Percentiles rank a stretch among this genome's conserved stretches.
Evolutionary conservation across 2,113 vertebrate species (phyloP).

Genomic region (Indicator maculatus): DNA sequence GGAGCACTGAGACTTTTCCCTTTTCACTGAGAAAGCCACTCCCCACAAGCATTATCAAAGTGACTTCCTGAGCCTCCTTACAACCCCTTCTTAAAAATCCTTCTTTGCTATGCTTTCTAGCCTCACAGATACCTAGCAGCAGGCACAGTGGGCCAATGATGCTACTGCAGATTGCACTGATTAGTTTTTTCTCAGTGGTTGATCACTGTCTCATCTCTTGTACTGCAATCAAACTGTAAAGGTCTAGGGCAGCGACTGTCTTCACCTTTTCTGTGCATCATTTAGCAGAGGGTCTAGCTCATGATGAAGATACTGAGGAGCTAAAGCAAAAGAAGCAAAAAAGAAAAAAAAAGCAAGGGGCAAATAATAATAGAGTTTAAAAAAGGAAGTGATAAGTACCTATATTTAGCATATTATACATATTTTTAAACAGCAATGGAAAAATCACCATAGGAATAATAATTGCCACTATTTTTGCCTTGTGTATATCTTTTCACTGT

Average conservation of each 20-base stretch:
- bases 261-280: neutral
- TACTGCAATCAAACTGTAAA: neutral
- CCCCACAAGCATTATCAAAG: neutral
- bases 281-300: neutral
- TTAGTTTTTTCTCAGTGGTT: neutral
- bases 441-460: neutral
- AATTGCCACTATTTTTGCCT: conserved; percentile 35
- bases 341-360: too few species aligned
- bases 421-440: conserved; percentile 16
- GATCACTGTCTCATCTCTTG: neutral
- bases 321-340: neutral
- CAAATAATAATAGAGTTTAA: neutral
- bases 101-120: neutral
- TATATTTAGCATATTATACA: neutral
- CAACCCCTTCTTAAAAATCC: neutral
- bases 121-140: neutral
- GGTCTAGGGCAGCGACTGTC: neutral
- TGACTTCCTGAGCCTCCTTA: neutral
- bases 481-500: neutral
- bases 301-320: rapidly evolving
- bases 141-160: neutral
- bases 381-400: neutral
- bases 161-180: neutral
- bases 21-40: neutral
- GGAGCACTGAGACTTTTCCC: neutral